Evolutionary conservation across 2,797 vertebrate species (phyloP).

Genomic region (Masticophis lateralis): DNA sequence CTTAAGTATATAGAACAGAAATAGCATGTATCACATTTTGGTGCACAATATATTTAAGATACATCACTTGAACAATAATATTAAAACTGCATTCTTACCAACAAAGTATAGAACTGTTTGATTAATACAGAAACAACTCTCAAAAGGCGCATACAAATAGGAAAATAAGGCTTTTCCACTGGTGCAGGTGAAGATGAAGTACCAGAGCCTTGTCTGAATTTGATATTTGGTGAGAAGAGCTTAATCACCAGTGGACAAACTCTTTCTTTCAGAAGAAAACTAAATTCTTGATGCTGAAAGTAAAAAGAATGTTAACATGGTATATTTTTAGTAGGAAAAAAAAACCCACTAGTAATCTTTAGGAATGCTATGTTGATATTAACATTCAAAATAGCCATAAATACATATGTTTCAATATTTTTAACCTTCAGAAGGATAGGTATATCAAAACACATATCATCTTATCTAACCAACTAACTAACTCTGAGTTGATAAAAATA

Average conservation of each 20-base stretch:
- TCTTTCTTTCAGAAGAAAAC: conserved; percentile 95
- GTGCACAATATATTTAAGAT: neutral
- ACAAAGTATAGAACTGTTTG: conserved; percentile 95
- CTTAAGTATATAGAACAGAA: neutral
- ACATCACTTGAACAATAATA: neutral
- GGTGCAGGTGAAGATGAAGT: conserved; percentile 88
- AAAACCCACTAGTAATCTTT: neutral
- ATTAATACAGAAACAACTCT: conserved; percentile 97
- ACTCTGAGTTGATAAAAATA: neutral
- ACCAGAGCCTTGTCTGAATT: conserved; percentile 93
- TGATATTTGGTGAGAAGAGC: conserved; percentile 99
- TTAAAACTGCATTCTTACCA: conserved; percentile 77
- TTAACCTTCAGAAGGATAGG: neutral
- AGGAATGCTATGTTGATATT: neutral
- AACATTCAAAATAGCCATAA: neutral
- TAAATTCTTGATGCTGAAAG: conserved; percentile 95
- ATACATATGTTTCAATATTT: neutral
- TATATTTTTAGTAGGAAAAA: neutral
- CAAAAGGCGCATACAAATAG: conserved; percentile 97
- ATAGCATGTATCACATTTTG: neutral
- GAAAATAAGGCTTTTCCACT: conserved; percentile 98
- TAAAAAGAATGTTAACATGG: conserved; percentile 35
- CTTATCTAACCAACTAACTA: neutral
- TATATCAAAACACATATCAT: neutral
- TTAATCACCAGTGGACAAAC: conserved; percentile 99